phyloP scores from a whole-genome alignment of 2,113 vertebrate genomes.

The Puntigrus tetrazona region DNA sequence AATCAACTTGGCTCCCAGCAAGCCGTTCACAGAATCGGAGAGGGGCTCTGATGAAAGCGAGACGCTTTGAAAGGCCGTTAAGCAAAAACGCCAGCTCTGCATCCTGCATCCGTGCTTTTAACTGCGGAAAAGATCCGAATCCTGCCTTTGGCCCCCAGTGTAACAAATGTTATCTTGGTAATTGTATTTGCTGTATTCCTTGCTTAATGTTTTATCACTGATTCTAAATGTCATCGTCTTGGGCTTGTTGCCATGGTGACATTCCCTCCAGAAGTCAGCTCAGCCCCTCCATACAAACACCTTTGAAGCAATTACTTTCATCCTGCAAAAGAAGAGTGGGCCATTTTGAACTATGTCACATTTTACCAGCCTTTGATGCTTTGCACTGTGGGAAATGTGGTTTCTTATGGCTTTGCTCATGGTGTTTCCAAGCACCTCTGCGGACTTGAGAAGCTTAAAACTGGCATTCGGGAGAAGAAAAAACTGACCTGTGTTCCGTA shows the following conservation, averaged over 20 bases:
- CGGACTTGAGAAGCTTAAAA: not conserved
- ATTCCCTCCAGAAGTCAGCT: conserved; percentile 55
- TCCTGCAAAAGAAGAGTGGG: conserved; percentile 50
- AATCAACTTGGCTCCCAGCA: conserved; percentile 52
- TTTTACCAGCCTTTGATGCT: conserved; percentile 55
- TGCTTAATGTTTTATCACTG: conserved; percentile 55
- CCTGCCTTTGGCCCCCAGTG: conserved; percentile 29
- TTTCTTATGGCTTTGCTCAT: conserved; percentile 34
- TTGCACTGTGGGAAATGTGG: conserved; percentile 52
- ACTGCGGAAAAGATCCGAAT: not conserved
- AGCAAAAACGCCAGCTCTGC: conserved; percentile 13
- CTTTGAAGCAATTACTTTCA: conserved; percentile 61
- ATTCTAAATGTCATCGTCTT: conserved; percentile 59
- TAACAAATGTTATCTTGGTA: conserved; percentile 49
- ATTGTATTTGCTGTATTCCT: conserved; percentile 55
- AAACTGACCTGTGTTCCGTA: not conserved
- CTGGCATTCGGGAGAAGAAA: conserved; percentile 14
- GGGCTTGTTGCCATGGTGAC: conserved; percentile 61
- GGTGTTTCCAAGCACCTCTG: conserved; percentile 18
- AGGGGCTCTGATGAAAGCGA: conserved; percentile 33
- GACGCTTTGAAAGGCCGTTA: conserved; percentile 41
- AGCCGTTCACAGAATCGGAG: conserved; percentile 14
- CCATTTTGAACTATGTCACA: conserved; percentile 53
- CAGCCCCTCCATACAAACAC: conserved; percentile 46
- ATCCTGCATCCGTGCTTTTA: conserved; percentile 33